Evolutionary conservation across 35 echinoderm and acorn worm genomes (phyloP).

Genomic region (Stichopus chloronotus): DNA sequence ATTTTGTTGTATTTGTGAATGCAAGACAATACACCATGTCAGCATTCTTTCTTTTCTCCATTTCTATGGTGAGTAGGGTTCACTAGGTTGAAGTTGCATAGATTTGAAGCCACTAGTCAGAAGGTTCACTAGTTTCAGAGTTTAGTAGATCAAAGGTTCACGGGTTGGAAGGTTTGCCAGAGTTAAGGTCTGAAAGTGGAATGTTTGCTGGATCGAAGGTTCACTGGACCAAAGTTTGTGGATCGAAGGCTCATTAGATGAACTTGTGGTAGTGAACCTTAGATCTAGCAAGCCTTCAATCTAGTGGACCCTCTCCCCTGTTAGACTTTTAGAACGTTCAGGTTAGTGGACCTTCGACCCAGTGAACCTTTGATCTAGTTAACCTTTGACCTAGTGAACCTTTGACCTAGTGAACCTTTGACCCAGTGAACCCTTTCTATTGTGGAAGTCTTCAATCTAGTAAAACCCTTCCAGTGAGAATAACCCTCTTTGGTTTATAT

Average conservation of each 20-base stretch:
- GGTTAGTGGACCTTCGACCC: too few relatives aligned
- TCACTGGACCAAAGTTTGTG: background rate
- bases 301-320: too few relatives aligned
- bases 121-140: background rate
- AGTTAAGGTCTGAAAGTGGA: background rate
- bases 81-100: too few relatives aligned
- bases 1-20: too few relatives aligned
- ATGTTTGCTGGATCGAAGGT: background rate
- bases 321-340: too few relatives aligned
- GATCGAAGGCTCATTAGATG: background rate
- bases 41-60: too few relatives aligned
- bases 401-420: background rate
- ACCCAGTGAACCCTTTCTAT: slow-evolving; percentile 4
- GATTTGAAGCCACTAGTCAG: background rate
- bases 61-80: too few relatives aligned
- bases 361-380: too few relatives aligned
- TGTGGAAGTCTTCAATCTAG: background rate
- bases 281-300: too few relatives aligned
- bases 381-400: background rate
- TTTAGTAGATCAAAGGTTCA: background rate
- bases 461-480: slow-evolving; percentile 1
- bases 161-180: background rate
- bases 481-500: background rate
- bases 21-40: too few relatives aligned
- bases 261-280: background rate